Conservation (phyloP, 2,888 invertebrate species). For the Rambutsinella grinnellia region DNA sequence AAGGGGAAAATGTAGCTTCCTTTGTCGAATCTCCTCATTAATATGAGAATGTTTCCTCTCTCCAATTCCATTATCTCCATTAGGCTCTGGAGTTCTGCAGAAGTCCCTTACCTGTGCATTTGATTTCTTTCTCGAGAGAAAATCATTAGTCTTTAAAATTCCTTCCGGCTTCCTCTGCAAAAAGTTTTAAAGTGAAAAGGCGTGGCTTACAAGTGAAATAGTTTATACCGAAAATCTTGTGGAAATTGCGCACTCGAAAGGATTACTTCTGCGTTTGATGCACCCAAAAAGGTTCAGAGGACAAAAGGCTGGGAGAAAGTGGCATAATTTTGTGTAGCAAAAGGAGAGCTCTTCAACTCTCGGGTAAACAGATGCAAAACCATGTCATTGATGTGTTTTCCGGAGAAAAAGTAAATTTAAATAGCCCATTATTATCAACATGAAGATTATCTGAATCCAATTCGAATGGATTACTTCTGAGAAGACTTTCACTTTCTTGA, state of each 20-base stretch:
- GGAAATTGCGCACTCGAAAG: too few species aligned
- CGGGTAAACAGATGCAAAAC: too few species aligned
- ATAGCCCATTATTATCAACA: slow-evolving; percentile 19
- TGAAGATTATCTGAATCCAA: slow-evolving; percentile 13
- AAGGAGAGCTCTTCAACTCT: too few species aligned
- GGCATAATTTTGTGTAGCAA: too few species aligned
- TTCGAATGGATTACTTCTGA: slow-evolving; percentile 20
- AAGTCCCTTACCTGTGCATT: neutral
- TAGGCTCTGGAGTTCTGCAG: neutral
- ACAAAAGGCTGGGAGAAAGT: too few species aligned
- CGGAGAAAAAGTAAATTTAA: slow-evolving; percentile 22
- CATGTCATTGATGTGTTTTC: too few species aligned
- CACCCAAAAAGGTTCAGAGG: too few species aligned
- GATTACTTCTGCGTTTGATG: too few species aligned
- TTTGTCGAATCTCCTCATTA: slow-evolving; percentile 44
- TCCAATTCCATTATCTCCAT: slow-evolving; percentile 32
- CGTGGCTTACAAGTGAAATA: slow-evolving; percentile 35
- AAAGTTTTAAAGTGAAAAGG: slow-evolving; percentile 32
- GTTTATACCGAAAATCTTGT: slow-evolving; percentile 37
- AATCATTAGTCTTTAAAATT: slow-evolving; percentile 1
- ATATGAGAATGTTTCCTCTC: slow-evolving; percentile 46
- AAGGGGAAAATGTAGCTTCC: slow-evolving; percentile 10
- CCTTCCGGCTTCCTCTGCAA: too few species aligned
- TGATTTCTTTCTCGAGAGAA: neutral
- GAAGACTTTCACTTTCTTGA: neutral